phyloP scores from a whole-genome alignment of 2,113 vertebrate species.

The Hemiprocne comata region DNA sequence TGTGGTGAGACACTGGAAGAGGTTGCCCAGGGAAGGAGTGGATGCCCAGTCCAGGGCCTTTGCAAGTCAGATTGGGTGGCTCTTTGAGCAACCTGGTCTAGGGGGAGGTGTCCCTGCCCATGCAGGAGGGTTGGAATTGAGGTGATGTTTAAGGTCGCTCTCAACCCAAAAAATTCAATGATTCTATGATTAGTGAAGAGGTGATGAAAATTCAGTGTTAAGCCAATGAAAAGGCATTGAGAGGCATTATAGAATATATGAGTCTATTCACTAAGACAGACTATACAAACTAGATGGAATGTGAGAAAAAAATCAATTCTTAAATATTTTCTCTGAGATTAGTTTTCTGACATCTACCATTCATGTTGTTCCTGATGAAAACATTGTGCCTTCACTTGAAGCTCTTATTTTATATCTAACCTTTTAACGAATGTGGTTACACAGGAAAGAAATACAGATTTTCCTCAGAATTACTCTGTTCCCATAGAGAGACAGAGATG shows the following conservation, averaged over 20 bases:
- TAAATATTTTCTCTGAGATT: not conserved
- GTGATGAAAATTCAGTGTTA: not conserved
- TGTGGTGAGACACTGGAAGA: too few relatives aligned
- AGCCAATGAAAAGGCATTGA: not conserved
- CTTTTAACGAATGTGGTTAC: not conserved
- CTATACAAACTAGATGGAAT: not conserved
- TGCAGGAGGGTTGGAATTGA: too few relatives aligned
- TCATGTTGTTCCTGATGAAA: not conserved
- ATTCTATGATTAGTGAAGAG: not conserved
- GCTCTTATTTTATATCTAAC: not conserved
- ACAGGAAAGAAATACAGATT: not conserved
- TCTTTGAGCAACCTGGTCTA: too few relatives aligned
- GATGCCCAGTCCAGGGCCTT: too few relatives aligned
- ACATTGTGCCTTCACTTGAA: not conserved
- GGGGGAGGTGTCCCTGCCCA: too few relatives aligned
- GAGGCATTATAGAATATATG: not conserved
- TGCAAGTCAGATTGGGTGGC: too few relatives aligned
- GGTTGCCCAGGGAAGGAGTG: too few relatives aligned
- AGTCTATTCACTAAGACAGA: not conserved
- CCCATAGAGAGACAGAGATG: not conserved
- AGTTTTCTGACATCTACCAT: not conserved
- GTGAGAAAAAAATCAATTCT: not conserved
- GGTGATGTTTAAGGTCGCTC: too few relatives aligned
- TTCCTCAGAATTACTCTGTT: not conserved
- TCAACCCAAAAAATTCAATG: too few relatives aligned